A percentile compares a stretch with the other conserved stretches of the same genome.
These are phyloP conservation scores for Lamprotornis superbus DNA, from an alignment of 2,113 vertebrate species.

Conservation along the genomic window DNA sequence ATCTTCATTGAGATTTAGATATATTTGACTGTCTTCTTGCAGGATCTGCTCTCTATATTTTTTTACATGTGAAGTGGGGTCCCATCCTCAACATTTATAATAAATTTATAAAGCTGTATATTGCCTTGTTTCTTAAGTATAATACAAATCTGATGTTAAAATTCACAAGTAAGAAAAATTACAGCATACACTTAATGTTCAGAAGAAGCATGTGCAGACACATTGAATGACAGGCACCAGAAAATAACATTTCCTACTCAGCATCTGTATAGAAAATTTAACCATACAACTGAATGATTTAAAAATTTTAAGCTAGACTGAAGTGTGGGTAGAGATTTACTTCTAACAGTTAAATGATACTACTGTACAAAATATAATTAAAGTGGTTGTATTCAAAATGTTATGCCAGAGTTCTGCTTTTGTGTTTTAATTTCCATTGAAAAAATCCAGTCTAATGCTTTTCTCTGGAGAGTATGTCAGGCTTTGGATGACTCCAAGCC, in stretches of 20 bases:
- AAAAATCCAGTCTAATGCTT: background rate
- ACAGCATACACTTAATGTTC: background rate
- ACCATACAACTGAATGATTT: background rate
- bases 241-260: background rate
- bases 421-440: background rate
- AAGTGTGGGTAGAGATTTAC: background rate
- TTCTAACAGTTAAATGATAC: background rate
- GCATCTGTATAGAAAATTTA: background rate
- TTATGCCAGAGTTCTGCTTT: background rate
- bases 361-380: background rate
- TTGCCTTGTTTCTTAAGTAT: background rate
- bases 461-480: background rate
- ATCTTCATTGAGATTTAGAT: background rate
- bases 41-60: background rate
- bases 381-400: background rate
- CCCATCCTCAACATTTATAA: background rate
- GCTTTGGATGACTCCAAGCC: background rate
- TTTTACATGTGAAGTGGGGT: background rate
- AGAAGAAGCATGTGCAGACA: background rate
- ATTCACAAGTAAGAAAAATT: background rate
- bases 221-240: background rate
- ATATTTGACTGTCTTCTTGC: background rate
- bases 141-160: background rate
- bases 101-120: background rate
- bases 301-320: background rate